phyloP scores from a whole-genome alignment of 2,888 invertebrate genomes.

The Leistus spinibarbis region DNA sequence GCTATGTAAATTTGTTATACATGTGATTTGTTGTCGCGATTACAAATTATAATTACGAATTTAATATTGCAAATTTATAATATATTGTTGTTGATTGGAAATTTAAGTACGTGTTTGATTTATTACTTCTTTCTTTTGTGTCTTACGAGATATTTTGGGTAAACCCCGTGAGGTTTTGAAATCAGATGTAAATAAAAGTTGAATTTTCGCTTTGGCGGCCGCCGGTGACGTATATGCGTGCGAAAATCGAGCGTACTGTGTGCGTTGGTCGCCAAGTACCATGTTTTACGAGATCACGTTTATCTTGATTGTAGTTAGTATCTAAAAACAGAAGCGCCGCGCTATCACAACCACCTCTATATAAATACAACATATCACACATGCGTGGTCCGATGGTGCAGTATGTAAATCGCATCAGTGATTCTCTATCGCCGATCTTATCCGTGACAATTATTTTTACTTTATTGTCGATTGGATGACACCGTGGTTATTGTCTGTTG shows the following conservation, averaged over 20 bases:
- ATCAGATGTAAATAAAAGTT: not conserved
- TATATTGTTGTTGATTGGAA: not conserved
- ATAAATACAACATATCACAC: not conserved
- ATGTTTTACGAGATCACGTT: slow-evolving; percentile 27
- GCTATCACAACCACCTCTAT: not conserved
- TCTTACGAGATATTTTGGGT: not conserved
- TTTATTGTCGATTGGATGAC: slow-evolving; percentile 48
- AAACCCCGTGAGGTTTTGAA: not conserved
- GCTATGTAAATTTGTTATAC: slow-evolving; percentile 4
- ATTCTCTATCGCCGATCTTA: slow-evolving; percentile 52
- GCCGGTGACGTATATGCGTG: not conserved
- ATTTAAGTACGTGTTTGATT: not conserved
- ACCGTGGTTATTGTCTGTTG: slow-evolving; percentile 12
- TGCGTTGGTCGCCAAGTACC: not conserved
- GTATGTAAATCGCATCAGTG: slow-evolving; percentile 55
- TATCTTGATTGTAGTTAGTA: slow-evolving; percentile 28
- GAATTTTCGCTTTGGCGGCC: not conserved
- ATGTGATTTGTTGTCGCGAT: not conserved
- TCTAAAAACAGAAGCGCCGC: slow-evolving; percentile 15
- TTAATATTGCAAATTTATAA: not conserved
- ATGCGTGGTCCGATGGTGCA: slow-evolving; percentile 43
- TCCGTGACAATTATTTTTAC: slow-evolving; percentile 56
- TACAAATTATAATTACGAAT: not conserved
- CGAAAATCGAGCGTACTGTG: not conserved
- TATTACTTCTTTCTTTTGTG: not conserved